These are phyloP conservation scores for Poeciliopsis infans DNA, from an alignment of 2,797 vertebrate genomes.

Conservation along the genomic window DNA sequence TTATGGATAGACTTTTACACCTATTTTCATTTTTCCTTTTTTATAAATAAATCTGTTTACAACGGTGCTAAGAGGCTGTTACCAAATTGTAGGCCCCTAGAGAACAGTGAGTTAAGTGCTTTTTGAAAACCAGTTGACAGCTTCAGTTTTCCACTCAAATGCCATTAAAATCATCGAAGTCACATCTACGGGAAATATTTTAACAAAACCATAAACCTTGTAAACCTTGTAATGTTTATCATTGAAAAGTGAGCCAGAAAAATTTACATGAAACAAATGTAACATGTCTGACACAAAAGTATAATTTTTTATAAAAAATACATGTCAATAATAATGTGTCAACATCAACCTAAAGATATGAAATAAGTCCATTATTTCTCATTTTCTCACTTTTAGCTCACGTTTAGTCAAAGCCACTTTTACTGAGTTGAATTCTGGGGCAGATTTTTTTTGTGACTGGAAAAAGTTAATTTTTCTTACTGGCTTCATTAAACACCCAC, in stretches of 20 bases:
- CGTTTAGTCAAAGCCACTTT: slow-evolving; percentile 4
- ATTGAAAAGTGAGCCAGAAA: background rate
- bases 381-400: slow-evolving; percentile 11
- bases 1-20: background rate
- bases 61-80: background rate
- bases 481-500: slow-evolving; percentile 10
- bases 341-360: background rate
- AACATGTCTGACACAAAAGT: background rate
- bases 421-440: background rate
- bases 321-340: background rate
- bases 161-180: background rate
- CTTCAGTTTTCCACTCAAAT: slow-evolving; percentile 1
- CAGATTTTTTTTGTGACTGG: slow-evolving; percentile 12
- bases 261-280: no score
- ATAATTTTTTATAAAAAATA: background rate
- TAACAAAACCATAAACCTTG: background rate
- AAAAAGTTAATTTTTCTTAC: slow-evolving; percentile 16
- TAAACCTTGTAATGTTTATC: background rate
- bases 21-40: background rate
- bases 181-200: background rate
- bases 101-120: background rate
- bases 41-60: background rate
- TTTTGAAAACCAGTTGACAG: background rate
- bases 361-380: background rate
- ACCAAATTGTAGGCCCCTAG: background rate